phyloP scores from a whole-genome alignment of 2,797 vertebrate genomes.

The Onychomys leucogaster region DNA sequence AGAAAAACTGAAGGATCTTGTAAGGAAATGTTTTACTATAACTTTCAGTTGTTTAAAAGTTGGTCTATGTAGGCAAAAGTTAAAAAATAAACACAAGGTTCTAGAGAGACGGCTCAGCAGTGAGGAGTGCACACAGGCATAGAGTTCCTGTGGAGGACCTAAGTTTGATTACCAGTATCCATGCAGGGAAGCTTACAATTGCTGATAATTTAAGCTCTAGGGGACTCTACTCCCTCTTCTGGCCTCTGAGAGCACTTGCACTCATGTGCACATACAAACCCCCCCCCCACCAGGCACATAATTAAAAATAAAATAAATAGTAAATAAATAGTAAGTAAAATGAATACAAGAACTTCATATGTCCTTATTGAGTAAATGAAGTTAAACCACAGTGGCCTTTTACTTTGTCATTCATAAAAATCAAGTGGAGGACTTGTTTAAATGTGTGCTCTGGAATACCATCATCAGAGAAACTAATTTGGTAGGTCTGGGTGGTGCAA shows the following conservation, averaged over 20 bases:
- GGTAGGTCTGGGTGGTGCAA: not conserved
- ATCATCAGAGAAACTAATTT: not conserved
- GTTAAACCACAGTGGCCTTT: constrained; percentile 68
- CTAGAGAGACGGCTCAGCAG: not conserved
- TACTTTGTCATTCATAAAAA: not conserved
- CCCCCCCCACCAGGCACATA: not conserved
- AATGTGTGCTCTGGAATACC: not conserved
- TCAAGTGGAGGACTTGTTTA: not conserved
- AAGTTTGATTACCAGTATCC: no score
- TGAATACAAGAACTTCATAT: constrained; percentile 69
- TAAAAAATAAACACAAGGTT: constrained; percentile 42
- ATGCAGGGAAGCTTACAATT: not conserved
- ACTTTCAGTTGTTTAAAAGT: constrained; percentile 63
- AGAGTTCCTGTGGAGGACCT: not conserved
- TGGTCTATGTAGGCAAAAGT: constrained; percentile 75
- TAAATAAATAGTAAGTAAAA: not conserved
- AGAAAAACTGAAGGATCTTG: constrained; percentile 73
- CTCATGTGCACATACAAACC: not conserved
- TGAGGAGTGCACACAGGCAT: no score
- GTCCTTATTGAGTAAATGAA: constrained; percentile 71
- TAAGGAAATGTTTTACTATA: constrained; percentile 68
- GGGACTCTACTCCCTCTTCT: not conserved
- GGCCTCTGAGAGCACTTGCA: not conserved
- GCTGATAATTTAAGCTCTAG: not conserved
- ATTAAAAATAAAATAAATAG: not conserved